Conservation (phyloP, 2,797 vertebrate species). For the Coendou prehensilis region DNA sequence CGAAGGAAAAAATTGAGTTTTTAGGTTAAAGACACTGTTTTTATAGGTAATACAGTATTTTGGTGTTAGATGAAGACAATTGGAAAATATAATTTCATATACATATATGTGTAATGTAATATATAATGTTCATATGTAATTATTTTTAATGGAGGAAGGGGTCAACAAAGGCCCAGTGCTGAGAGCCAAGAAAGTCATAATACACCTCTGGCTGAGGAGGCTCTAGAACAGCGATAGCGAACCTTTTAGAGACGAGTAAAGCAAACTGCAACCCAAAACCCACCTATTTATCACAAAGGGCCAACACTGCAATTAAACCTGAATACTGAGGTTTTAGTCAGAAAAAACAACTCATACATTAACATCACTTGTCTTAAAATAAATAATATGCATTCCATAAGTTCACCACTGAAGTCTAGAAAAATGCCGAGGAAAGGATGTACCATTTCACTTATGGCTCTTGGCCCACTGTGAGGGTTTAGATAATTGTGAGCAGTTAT, state of each 20-base stretch:
- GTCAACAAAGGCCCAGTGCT: not conserved
- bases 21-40: conserved; percentile 49
- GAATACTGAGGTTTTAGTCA: not conserved
- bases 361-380: not conserved
- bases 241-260: not conserved
- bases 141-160: not conserved
- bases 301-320: not conserved
- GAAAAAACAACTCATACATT: not conserved
- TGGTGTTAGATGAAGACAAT: not conserved
- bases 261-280: not conserved
- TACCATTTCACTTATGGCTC: not conserved
- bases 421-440: not conserved
- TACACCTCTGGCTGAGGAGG: not conserved
- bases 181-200: not conserved
- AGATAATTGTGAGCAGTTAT: not conserved
- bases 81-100: not conserved
- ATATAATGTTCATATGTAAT: not conserved
- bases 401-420: not conserved
- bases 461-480: not conserved
- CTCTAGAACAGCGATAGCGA: not conserved
- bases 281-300: not conserved
- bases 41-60: conserved; percentile 21
- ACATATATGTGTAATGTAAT: not conserved
- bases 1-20: conserved; percentile 13
- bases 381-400: not conserved